Base-by-base conservation (phyloP, 2,888 invertebrate genomes). In the Parapristionchus giblindavisi region DNA sequence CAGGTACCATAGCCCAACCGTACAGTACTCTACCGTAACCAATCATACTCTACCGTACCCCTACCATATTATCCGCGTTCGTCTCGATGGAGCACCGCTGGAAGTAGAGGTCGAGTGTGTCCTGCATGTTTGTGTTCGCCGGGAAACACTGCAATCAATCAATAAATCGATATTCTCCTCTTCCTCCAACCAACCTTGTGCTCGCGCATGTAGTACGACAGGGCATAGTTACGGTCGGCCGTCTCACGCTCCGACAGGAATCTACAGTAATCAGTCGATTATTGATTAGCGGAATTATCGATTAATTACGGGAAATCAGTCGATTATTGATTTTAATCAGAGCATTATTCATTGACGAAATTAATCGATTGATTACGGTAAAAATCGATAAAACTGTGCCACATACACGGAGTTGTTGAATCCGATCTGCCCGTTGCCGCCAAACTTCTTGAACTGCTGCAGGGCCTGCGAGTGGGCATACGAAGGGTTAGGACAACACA, bases 121-220 rank as follows among this genome's bases (percentile, higher is more conserved):
- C 85, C 48, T 82, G 81, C 34, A 84, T 75, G 61, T 83, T 82
- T 27, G 83, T 78, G 66, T 82, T 77, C 58, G 78, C 76, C 21
- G 85, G 86, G 75, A 85, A 86, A 36, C 81, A 81, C 81, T 83
- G 72, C 61, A 80, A 70, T 14, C 6, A 11, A n/a, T n/a, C n/a
- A n/a, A n/a, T n/a, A n/a, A n/a, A n/a, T n/a, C n/a, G n/a, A n/a
- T n/a, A n/a, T n/a, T n/a, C n/a, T n/a, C n/a, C n/a, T n/a, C n/a
- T n/a, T n/a, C n/a, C n/a, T 17, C 6, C 32, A 29, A 58, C 24
- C 5, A 3, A 81, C 82, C 66, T 80, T 79, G 77, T 83, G 92
- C 88, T 98, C 98, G 66, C 94, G 92, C 96, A 98, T 96, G 89
- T 95, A 98, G 89, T 97, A 98, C 61, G 95, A 96, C 61, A 98